Evolutionary conservation across 2,113 vertebrate genomes (phyloP), one percentile per base, ranked within the genome.

Genomic region (Alethe castanea): DNA sequence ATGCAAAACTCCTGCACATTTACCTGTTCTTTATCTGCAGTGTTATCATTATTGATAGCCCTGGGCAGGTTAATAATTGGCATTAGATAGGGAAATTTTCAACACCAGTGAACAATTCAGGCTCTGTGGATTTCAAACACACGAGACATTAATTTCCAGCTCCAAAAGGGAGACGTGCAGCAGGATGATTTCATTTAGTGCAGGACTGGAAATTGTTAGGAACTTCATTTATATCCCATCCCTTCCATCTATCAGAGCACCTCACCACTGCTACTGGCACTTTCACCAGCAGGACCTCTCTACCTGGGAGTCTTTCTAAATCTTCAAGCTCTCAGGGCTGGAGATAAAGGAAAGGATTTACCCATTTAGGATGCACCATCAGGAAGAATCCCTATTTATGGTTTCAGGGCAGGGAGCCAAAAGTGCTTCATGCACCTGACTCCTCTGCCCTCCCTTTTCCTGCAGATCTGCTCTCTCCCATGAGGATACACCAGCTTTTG

Each of bases 21-120:
- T 81, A 6, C 20, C 81, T 35, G 65, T 48, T 47, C 70, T 53
- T 81, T 95, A 95, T 77, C 84, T 77, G 88, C 23, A 69, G 48
- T 13, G 22, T 47, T 57, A 76, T 70, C 76, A 25, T 84, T 92
- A 92, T 14, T 83, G 88, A 94, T 73, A 90, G 90, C 88, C 71
- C 84, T 24, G 54, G 92, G 95, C 54, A 92, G 88, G 92, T 95
- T 88, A 90, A 95, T 92, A 94, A 97, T 92, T 73, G 88, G 76
- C 93, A 84, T 92, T 52, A 93, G 95, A 93, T 17, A 72, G 45
- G 91, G 86, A 93, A 91, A 96, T 92, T 89, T 81, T 86, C 85
- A 77, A 76, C 78, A 82, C 72, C 67, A 31, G 11, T 4, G 67
- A 91, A 83, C 36, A 57, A 47, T 50, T 65, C 12, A 2, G 79